Evolutionary conservation across 2,113 vertebrate genomes (phyloP).

Genomic region (Leptobrachium leishanense): DNA sequence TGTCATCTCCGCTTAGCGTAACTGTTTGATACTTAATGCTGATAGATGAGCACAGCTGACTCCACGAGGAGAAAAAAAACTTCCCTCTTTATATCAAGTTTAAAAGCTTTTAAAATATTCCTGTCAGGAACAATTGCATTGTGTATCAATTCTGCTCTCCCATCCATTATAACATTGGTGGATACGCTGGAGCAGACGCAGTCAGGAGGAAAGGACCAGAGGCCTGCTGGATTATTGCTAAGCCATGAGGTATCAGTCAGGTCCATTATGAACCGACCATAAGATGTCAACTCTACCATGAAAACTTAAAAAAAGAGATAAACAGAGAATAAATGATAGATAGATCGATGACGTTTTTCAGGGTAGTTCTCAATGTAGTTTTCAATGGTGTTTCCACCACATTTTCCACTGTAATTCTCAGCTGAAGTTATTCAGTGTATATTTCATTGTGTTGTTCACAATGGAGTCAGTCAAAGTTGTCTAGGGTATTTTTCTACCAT

Average conservation of each 20-base stretch:
- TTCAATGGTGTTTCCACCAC: too few species aligned
- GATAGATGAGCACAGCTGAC: constrained; percentile 67
- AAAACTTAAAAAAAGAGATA: too few species aligned
- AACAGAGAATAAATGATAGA: too few species aligned
- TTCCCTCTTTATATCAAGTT: constrained; percentile 62
- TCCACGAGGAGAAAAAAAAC: constrained; percentile 68
- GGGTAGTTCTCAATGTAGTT: too few species aligned
- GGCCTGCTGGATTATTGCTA: not conserved
- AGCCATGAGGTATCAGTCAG: not conserved
- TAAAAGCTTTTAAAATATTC: constrained; percentile 73
- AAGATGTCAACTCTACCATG: too few species aligned
- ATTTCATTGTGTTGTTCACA: too few species aligned
- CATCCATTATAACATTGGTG: constrained; percentile 42
- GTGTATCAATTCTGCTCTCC: constrained; percentile 65
- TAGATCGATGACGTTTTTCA: too few species aligned
- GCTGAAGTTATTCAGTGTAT: too few species aligned
- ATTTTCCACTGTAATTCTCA: too few species aligned
- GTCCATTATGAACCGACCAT: not conserved
- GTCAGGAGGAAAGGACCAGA: not conserved
- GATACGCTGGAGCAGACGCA: constrained; percentile 27
- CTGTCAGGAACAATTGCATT: constrained; percentile 69
- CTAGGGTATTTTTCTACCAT: too few species aligned
- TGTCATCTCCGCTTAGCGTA: constrained; percentile 67
- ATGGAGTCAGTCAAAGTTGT: too few species aligned
- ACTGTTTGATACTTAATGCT: constrained; percentile 67